Evolutionary conservation across 2,888 invertebrate species (phyloP).

Genomic region (Adelognathus sp.): DNA sequence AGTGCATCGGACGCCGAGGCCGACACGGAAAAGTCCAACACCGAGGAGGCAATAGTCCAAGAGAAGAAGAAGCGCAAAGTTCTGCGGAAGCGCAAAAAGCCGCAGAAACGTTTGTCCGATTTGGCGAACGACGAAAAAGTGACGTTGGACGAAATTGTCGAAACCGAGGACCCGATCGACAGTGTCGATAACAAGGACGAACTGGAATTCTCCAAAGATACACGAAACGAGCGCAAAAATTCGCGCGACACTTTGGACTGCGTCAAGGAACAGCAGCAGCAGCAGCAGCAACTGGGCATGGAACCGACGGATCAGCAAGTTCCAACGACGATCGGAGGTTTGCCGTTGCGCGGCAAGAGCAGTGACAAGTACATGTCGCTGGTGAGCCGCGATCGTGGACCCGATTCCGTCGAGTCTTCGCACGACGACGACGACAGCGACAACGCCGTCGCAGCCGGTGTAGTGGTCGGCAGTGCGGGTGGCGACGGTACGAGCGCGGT

Average conservation of each 20-base stretch:
- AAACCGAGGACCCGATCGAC: conserved; percentile 65
- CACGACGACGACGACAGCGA: conserved; percentile 79
- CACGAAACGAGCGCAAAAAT: conserved; percentile 55
- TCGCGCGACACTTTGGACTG: conserved; percentile 72
- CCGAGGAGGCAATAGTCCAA: conserved; percentile 82
- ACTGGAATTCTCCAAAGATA: conserved; percentile 56
- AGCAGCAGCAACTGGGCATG: conserved; percentile 72
- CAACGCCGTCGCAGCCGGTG: conserved; percentile 59
- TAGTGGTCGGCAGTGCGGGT: conserved; percentile 72
- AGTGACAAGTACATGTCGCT: conserved; percentile 62
- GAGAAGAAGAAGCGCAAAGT: conserved; percentile 85
- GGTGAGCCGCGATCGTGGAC: conserved; percentile 64
- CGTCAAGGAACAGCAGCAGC: conserved; percentile 71
- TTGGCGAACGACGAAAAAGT: conserved; percentile 65
- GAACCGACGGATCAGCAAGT: conserved; percentile 75
- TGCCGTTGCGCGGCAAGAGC: conserved; percentile 68
- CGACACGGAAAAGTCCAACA: conserved; percentile 81
- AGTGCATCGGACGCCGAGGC: conserved; percentile 80
- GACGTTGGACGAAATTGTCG: conserved; percentile 64
- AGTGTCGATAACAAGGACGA: conserved; percentile 65
- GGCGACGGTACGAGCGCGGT: conserved; percentile 78
- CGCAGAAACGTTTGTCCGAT: conserved; percentile 75
- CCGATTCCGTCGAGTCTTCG: conserved; percentile 77
- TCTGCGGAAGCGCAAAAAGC: conserved; percentile 86
- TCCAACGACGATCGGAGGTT: conserved; percentile 63